Evolutionary conservation across 2,113 vertebrate genomes (phyloP), one percentile per base, ranked within the genome.

Genomic region (Rhineura floridana): DNA sequence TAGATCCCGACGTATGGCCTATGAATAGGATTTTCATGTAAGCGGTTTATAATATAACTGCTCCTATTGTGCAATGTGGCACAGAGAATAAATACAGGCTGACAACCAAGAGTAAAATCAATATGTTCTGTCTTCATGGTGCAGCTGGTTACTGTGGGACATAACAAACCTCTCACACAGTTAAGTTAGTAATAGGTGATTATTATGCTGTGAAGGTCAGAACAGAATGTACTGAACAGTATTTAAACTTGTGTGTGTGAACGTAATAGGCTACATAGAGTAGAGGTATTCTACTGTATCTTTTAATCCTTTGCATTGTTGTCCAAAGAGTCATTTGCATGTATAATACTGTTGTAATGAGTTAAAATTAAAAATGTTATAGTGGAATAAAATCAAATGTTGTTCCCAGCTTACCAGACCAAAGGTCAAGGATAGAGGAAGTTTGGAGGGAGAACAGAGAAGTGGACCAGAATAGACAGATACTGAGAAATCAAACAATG

Each of bases 11-110:
- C n/a, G n/a, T n/a, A n/a, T n/a, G n/a, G n/a, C n/a, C n/a, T n/a
- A n/a, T n/a, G n/a, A n/a, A n/a, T n/a, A n/a, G n/a, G n/a, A n/a
- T n/a, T n/a, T n/a, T n/a, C n/a, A n/a, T n/a, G n/a, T n/a, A n/a
- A n/a, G n/a, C n/a, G n/a, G n/a, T n/a, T n/a, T 94, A 70, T 42
- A 87, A 82, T 88, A 55, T 73, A 46, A 81, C 25, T 88, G 87
- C 81, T 88, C 89, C 88, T 82, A 81, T 0, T 87, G 91, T 81
- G 75, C 36, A 88, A 88, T n/a, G 42, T 90, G 86, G 78, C 89
- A 88, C 87, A 93, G 92, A 90, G 90, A 90, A 7, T 91, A 92
- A 92, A 87, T n/a, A 85, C 91, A 82, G 81, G 80, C 91, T 94
- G 93, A 90, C 92, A 91, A 89, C 36, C 55, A 85, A 85, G 92